A percentile compares a stretch with the other conserved stretches of the same genome.
Evolutionary conservation across 1,140 invertebrate species (phyloP).

Genomic region (Hycleus cichorii): DNA sequence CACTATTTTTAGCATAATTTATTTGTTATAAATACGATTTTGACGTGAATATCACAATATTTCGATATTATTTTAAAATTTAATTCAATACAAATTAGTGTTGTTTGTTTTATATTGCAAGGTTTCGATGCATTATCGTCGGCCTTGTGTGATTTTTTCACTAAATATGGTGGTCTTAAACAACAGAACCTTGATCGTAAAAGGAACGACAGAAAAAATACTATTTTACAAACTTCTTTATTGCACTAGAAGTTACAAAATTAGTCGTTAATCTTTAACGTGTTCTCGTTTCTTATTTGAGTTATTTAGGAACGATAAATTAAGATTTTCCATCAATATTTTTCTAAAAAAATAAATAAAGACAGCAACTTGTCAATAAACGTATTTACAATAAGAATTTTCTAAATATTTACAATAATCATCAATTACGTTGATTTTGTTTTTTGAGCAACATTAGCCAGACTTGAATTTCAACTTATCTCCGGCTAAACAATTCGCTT

Average conservation of each 20-base stretch:
- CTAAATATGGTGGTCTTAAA: conserved; percentile 11
- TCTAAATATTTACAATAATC: conserved; percentile 7
- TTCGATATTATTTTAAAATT: not conserved
- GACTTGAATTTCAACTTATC: not conserved
- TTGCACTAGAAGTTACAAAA: conserved; percentile 12
- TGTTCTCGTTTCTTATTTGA: not conserved
- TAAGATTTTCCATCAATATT: not conserved
- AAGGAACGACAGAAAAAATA: conserved; percentile 1
- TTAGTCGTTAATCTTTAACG: conserved; percentile 7
- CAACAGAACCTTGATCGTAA: conserved; percentile 7
- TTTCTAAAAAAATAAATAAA: conserved; percentile 15
- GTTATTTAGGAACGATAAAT: conserved; percentile 13
- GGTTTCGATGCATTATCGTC: not conserved
- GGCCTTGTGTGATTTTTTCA: not conserved
- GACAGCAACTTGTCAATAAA: conserved; percentile 1
- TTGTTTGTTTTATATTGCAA: not conserved
- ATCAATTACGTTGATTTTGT: not conserved
- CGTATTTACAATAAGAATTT: not conserved
- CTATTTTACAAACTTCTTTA: conserved; percentile 10
- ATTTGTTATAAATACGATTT: not conserved
- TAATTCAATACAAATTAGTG: too few species aligned
- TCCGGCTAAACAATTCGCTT: too few species aligned
- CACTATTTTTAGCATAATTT: conserved; percentile 1
- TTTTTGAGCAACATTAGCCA: conserved; percentile 7
- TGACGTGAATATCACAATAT: not conserved